Evolutionary conservation across 1,140 invertebrate species (phyloP).

Genomic region (Pseudoatta argentina): DNA sequence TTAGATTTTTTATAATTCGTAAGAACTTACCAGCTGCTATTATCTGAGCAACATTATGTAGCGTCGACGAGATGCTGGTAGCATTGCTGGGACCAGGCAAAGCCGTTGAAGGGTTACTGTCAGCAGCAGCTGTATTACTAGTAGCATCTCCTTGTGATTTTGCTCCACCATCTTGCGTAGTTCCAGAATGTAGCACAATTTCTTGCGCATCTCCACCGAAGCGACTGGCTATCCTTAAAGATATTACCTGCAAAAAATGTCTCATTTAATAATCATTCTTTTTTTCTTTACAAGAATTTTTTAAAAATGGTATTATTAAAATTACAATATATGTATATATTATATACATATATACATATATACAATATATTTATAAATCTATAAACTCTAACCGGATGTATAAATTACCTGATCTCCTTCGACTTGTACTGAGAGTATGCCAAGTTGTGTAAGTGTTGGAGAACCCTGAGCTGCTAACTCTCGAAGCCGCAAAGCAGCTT

Average conservation of each 20-base stretch:
- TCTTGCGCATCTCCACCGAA: conserved; percentile 92
- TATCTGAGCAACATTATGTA: conserved; percentile 84
- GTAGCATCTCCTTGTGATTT: conserved; percentile 81
- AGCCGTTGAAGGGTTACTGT: conserved; percentile 79
- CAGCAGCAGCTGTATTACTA: conserved; percentile 76
- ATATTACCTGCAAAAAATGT: conserved; percentile 89
- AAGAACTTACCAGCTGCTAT: conserved; percentile 82
- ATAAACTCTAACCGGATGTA: neutral
- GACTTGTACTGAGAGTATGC: conserved; percentile 97
- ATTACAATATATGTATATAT: no score
- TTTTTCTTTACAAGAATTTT: neutral
- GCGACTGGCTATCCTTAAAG: conserved; percentile 93
- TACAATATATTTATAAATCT: neutral
- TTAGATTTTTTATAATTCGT: neutral
- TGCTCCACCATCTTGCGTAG: conserved; percentile 82
- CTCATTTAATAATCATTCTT: neutral
- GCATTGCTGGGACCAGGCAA: conserved; percentile 84
- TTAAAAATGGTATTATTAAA: no score
- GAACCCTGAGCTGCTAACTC: conserved; percentile 96
- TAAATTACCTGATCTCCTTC: conserved; percentile 95
- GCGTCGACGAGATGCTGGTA: conserved; percentile 81
- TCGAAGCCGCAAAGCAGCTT: conserved; percentile 95
- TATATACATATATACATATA: no score
- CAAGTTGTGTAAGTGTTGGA: conserved; percentile 94
- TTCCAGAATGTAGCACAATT: conserved; percentile 90